Base-by-base conservation (phyloP, 2,888 invertebrate genomes). In the Melikaiella ostensackeni region DNA sequence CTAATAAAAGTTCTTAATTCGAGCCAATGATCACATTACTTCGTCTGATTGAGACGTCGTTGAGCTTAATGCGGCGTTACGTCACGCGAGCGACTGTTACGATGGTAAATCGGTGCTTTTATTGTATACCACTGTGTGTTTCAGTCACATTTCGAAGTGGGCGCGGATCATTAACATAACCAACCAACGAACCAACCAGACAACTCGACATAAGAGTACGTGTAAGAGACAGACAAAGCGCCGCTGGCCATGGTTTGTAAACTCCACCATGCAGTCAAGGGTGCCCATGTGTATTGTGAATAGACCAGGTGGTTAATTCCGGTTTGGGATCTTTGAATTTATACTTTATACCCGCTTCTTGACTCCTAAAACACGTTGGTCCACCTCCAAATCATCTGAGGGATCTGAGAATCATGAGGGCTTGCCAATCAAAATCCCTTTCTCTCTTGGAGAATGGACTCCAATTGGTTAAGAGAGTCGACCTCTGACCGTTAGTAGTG, bases 91-190 rank as follows among this genome's bases (percentile, higher is more conserved):
- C 81, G 78, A 82, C 84, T 83, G 87, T 87, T 88, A 84, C 84
- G 84, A 86, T 85, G 84, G 89, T 87, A 88, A 90, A 90, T 90
- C 88, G 87, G 85, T 81, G 80, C 66, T 82, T 81, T 86, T 81
- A 87, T 87, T 88, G 86, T 88, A 81, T 80, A 83, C 83, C 81
- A 81, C 76, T 81, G 81, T 42, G 77, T 30, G 64, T 42, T 61
- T 35, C 77, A 59, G 59, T 70, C 62, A 64, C 46, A 50, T 50
- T 75, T 21, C 35, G 57, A 77, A 75, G 76, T 75, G 79, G 62
- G 78, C 76, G 81, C 80, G 79, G 82, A 84, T 86, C 84, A 89
- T 89, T 89, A 89, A 88, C 89, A 89, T 89, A 89, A 88, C 85
- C 86, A 81, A 85, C 85, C 83, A 82, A 77, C 83, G 83, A 66